Evolutionary conservation across 2,113 vertebrate genomes (phyloP), one percentile per base, ranked within the genome.

Genomic region (Chunga burmeisteri): DNA sequence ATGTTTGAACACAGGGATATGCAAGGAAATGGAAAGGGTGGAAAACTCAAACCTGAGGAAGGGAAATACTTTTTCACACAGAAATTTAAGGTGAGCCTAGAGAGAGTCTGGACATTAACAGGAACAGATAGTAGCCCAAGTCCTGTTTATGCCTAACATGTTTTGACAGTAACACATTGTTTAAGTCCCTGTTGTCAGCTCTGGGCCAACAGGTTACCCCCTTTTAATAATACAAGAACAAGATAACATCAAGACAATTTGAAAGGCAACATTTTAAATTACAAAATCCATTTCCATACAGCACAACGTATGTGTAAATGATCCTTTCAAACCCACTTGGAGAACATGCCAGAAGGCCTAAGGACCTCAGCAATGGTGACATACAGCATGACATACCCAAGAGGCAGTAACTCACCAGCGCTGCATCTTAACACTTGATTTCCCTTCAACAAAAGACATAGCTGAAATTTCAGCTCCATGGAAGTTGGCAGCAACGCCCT

Each of bases 381-480:
- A 26, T 0, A 4, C 38, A 36, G 65, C 55, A 34, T 3, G 7
- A 6, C 26, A 5, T 9, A 22, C 30, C 36, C 36, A 3, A 11
- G 59, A 20, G 42, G 63, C 84, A 66, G 55, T 4, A 36, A 40
- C 38, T 81, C 53, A 19, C 30, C 7, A 30, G 53, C 4, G 36
- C 30, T 40, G 18, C 3, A 7, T 5, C 23, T 14, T 22, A 47
- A 46, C 53, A 15, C 21, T 32, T 0, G 23, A 30, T 36, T 89
- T 75, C 80, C 38, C 13, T 9, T n/a, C 53, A 42, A 6, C 29
- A 34, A 29, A 36, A 61, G 53, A 2, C 0, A 5, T 2, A 32
- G 58, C 44, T 44, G 67, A 26, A 44, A 50, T 38, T n/a, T 38
- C 56, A 42, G 52, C 70, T 72, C 6, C 29, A 1, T 0, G 6